phyloP scores from a whole-genome alignment of 2,797 vertebrate species.

The Cryptoblepharus egeriae region DNA sequence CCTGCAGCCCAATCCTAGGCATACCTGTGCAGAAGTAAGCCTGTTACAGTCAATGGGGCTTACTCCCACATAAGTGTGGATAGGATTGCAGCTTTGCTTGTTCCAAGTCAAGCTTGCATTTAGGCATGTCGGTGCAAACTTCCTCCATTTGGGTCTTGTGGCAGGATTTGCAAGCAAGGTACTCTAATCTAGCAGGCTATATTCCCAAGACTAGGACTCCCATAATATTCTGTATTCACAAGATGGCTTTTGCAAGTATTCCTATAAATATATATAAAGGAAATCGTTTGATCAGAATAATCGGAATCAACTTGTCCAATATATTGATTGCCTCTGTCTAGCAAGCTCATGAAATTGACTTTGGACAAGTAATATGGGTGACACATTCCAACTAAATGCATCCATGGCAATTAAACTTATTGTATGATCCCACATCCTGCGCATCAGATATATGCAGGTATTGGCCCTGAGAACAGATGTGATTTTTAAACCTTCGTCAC shows the following conservation, averaged over 20 bases:
- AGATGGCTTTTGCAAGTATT: not conserved
- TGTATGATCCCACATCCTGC: not conserved
- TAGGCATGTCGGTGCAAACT: not conserved
- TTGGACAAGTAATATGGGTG: not conserved
- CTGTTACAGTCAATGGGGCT: too few relatives aligned
- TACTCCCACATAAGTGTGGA: too few relatives aligned
- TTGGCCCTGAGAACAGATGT: not conserved
- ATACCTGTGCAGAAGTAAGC: not conserved
- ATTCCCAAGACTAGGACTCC: conserved; percentile 6
- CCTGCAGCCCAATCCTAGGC: not conserved
- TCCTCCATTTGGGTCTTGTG: not conserved
- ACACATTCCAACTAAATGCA: not conserved
- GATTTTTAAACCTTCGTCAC: not conserved
- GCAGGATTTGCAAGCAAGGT: not conserved
- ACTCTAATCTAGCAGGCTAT: not conserved
- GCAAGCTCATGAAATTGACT: not conserved
- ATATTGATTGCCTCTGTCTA: too few relatives aligned
- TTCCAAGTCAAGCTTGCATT: not conserved
- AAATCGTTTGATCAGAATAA: not conserved
- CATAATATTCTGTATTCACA: not conserved
- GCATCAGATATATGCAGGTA: not conserved
- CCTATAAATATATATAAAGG: not conserved
- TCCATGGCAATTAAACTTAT: not conserved
- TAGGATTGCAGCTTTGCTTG: not conserved
- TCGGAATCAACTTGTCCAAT: not conserved